Base-by-base conservation (phyloP, 1,140 invertebrate species). In the Catajapyx aquilonaris region DNA sequence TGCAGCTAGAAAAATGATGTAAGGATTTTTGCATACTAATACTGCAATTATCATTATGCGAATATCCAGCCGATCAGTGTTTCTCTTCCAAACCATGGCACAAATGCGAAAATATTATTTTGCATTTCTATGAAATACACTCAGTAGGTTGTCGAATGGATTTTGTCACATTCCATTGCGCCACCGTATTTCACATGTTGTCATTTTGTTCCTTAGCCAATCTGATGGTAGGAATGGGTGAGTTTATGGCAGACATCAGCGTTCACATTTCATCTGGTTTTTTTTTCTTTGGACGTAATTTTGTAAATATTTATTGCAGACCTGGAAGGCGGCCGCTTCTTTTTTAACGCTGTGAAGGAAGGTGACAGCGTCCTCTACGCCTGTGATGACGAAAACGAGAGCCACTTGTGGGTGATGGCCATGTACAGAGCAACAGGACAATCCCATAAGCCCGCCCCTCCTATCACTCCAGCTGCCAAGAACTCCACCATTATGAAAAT, bases 361-460 rank as follows among this genome's bases (percentile, higher is more conserved):
- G 93, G 93, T 31, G 95, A 99, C 55, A 91, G 84, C 44, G 81
- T 98, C 31, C 71, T 91, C 13, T 94, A 85, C 65, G 94, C 93
- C 1, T 88, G 90, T 47, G 87, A 95, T 47, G 94, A 99, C 60
- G 93, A 98, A 59, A 93, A 88, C 52, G 94, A 98, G 52, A 85
- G 90, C 47, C 88, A 95, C 52, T 60, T 96, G 35, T 99, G 95
- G 95, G 93, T 99, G 5, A 90, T 88, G 77, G 94, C 94, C 0
- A 74, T 98, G 66, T 99, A 98, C 54, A 64, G 94, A 44, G 95
- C 95, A 4, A 99, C 95, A 1, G 95, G 95, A 2, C 95, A 99
- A 56, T 86, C 88, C 17, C 91, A 98, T 56, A 97, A 97, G 55
- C 95, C 95, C 2, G 87, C 88, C 7, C 90, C 93, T 17, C 87